Evolutionary conservation across 2,113 vertebrate genomes (phyloP), one percentile per base, ranked within the genome.

Genomic region (Amphiprion ocellaris): DNA sequence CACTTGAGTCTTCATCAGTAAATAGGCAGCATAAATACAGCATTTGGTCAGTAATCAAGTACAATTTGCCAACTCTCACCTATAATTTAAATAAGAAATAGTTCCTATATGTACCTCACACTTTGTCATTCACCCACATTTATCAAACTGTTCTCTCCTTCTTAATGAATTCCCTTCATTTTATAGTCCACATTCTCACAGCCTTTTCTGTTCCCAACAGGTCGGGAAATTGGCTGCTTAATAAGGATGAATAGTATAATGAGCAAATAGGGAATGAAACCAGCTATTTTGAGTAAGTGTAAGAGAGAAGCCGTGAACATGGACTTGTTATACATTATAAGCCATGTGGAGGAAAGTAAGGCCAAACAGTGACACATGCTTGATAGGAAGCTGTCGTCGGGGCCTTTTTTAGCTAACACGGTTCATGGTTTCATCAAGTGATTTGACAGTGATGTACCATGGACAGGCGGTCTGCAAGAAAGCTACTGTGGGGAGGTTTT

Each of bases 181-280:
- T 75, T 52, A 41, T 41, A 54, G 69, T 61, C 33, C 24, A 67
- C 59, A 60, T 24, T 52, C 14, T 3, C 30, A 17, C 15, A 70
- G 8, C 24, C 19, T 46, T 52, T 50, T 62, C 39, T 73, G 30
- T 53, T 53, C 47, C 21, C 28, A 56, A 19, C 59, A 52, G 28
- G 46, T 53, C 41, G 55, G 73, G 55, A 64, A 76, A 74, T 56
- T 49, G 69, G 33, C 61, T 71, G 26, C 66, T 65, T 79, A 54
- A 58, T 59, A 58, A 75, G 33, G 24, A 67, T 53, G 39, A 47
- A 37, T 28, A 56, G 41, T 50, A 58, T 78, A 78, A 62, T 75
- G 50, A 63, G 55, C 3, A 21, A 66, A 66, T 81, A 69, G 54
- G 16, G 49, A 64, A 39, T 47, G 37, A 69, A 83, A 72, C 23